Conservation (phyloP, 2,888 invertebrate species). For the Ectropis crepuscularia region DNA sequence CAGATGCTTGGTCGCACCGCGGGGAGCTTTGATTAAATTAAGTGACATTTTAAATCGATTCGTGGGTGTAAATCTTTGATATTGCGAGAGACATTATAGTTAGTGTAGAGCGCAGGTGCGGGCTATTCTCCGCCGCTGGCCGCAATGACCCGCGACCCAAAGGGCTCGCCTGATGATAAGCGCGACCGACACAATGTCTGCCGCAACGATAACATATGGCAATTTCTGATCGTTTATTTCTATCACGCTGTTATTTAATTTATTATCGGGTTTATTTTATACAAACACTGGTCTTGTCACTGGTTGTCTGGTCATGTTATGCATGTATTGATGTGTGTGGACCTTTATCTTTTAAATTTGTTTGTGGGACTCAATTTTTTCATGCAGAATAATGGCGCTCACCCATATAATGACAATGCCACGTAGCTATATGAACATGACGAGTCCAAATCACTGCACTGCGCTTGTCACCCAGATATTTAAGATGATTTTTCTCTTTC, state of each 20-base stretch:
- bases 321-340: neutral
- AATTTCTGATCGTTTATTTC: slow-evolving; percentile 36
- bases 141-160: slow-evolving; percentile 39
- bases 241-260: slow-evolving; percentile 28
- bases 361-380: too few species aligned
- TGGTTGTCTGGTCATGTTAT: too few species aligned
- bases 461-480: too few species aligned
- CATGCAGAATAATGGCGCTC: too few species aligned
- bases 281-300: slow-evolving; percentile 13
- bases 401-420: too few species aligned
- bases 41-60: slow-evolving; percentile 81
- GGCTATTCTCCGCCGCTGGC: slow-evolving; percentile 37
- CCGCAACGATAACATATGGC: slow-evolving; percentile 35
- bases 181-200: slow-evolving; percentile 60
- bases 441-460: too few species aligned
- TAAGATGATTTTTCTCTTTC: too few species aligned
- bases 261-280: slow-evolving; percentile 29
- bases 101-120: slow-evolving; percentile 62
- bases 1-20: slow-evolving; percentile 67
- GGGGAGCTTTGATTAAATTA: slow-evolving; percentile 77
- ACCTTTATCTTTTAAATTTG: too few species aligned
- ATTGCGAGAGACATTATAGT: slow-evolving; percentile 70
- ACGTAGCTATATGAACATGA: too few species aligned
- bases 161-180: slow-evolving; percentile 61
- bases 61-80: slow-evolving; percentile 71